Percentiles rank a stretch among this genome's conserved stretches.
phyloP scores from a whole-genome alignment of 2,797 vertebrate genomes.

The Vultur gryphus region DNA sequence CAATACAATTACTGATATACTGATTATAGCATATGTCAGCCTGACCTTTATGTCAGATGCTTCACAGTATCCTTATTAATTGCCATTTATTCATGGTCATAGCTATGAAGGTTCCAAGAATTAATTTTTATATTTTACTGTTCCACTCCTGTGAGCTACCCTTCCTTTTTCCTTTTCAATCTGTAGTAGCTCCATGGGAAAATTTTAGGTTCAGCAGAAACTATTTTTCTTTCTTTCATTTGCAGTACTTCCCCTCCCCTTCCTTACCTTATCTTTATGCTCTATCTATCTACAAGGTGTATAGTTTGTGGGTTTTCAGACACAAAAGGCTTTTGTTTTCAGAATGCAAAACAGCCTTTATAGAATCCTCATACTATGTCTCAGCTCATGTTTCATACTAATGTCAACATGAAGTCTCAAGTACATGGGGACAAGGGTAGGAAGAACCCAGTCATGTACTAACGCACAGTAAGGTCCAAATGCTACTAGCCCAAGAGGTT shows the following conservation, averaged over 20 bases:
- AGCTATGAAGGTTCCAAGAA: not conserved
- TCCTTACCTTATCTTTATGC: not conserved
- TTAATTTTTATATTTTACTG: not conserved
- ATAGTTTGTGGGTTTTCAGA: not conserved
- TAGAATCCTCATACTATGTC: not conserved
- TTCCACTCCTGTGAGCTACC: not conserved
- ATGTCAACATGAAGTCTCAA: not conserved
- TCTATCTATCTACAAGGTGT: not conserved
- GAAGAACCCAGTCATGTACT: not conserved
- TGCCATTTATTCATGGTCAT: not conserved
- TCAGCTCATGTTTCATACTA: not conserved
- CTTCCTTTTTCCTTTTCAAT: not conserved
- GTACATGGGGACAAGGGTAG: accelerated
- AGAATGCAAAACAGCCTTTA: not conserved
- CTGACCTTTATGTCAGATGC: not conserved
- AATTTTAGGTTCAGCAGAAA: not conserved
- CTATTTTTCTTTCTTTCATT: not conserved
- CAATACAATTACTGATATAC: not conserved
- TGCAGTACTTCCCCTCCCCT: not conserved
- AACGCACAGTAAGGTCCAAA: not conserved
- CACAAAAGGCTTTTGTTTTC: not conserved
- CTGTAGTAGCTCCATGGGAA: not conserved
- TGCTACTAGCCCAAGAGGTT: not conserved
- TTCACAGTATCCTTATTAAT: not conserved
- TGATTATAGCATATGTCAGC: not conserved